Evolutionary conservation across 2,888 invertebrate species (phyloP), one percentile per base, ranked within the genome.

Genomic region (Aproaerema taeniolella): DNA sequence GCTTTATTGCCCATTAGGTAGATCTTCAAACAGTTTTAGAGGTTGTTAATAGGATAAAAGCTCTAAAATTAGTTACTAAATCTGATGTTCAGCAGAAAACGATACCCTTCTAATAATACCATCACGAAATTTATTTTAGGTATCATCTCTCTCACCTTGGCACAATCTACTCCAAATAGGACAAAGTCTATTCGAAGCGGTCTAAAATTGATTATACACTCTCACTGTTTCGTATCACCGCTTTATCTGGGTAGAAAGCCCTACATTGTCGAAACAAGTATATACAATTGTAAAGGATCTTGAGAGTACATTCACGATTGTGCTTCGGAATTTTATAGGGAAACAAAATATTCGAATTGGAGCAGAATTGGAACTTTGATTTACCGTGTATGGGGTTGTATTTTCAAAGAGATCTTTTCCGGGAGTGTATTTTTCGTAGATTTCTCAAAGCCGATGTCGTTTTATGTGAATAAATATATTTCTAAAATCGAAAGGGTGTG

Each of bases 261-360:
- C 16, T 25, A 25, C 25, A 7, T 31, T 38, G 15, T 16, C 31
- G 15, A 25, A 31, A 16, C 56, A 57, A 58, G 58, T 53, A 50
- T 47, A 48, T 43, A 16, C 26, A 44, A 53, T 52, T 47, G 49
- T 33, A 46, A 62, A 61, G 57, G 66, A 61, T 58, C 53, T 59
- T 53, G 50, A 53, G 54, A 47, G 47, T 51, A 53, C 58, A 53
- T 55, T 57, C 45, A 33, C 52, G 50, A 58, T 61, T 60, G 54
- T 43, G 37, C 42, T 39, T 52, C 43, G 50, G 53, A 26, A 42
- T 56, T 58, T 59, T 52, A 49, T 48, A 48, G 45, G 50, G 47
- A 46, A 55, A 54, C 51, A 54, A 46, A 34, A 37, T 37, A 37
- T 37, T 17, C 29, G 29, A 37, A 37, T 29, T 50, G 47, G 46